Evolutionary conservation across 2,888 invertebrate species (phyloP), one percentile per base, ranked within the genome.

Genomic region (Bimastos eiseni): DNA sequence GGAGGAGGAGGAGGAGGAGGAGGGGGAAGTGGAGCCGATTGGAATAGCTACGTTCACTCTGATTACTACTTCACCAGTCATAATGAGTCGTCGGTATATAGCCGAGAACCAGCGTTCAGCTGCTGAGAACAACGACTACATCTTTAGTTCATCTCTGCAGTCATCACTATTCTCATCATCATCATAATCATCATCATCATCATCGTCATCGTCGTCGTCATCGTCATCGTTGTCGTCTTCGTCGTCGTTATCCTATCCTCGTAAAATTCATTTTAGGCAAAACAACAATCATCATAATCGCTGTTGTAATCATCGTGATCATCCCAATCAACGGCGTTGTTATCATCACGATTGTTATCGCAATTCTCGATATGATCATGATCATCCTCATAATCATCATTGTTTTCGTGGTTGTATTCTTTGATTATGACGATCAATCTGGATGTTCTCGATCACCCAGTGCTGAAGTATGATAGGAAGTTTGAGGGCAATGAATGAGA

Each of bases 91-190:
- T 0, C 86, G 36, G 37, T 86, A 5, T 86, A 36, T 24, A 86
- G 36, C 34, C 36, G 86, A 17, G 86, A 86, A 86, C 86, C 86
- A 34, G 37, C 86, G 86, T 86, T 86, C 86, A 86, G 36, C 86
- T 86, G 86, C 24, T 86, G 86, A 86, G 34, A 86, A 36, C n/a
- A 49, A 6, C 44, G 21, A 34, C 34, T 2, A 11, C 83, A 8
- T 30, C 21, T 21, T 34, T 3, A 83, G 3, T 83, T 33, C 8
- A 34, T 15, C 83, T 83, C 33, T 83, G 11, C 21, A 36, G 34
- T 36, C 36, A 21, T 33, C 19, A 6, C 17, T 34, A 5, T 83
- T 30, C 15, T 83, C 83, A 83, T 83, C 83, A 83, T 83, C n/a
- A 30, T 83, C 83, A 30, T 83, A 15, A 30, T 83, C 15, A 34